A percentile compares a stretch with the other conserved stretches of the same genome.
These are phyloP conservation scores for Gastrophysa polygoni DNA, from an alignment of 2,888 invertebrate genomes.

Conservation along the genomic window DNA sequence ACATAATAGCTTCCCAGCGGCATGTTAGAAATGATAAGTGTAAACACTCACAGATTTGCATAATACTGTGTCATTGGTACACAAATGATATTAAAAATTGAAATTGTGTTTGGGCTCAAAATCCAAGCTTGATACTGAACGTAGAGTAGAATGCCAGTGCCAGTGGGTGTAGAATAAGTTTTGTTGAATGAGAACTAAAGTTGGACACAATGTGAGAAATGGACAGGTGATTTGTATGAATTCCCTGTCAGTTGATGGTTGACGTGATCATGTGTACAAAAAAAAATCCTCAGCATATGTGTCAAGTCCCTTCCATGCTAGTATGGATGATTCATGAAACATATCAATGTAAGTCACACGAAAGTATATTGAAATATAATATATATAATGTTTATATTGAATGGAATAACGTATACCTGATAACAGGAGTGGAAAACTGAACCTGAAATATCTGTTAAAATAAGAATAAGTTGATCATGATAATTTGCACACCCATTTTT, in stretches of 20 bases:
- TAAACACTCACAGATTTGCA: slow-evolving; percentile 17
- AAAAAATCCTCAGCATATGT: neutral
- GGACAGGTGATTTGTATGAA: neutral
- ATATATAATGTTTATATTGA: no score
- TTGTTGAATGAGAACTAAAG: neutral
- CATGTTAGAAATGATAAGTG: neutral
- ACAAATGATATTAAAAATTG: slow-evolving; percentile 23
- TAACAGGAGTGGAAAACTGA: no score
- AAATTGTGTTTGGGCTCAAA: slow-evolving; percentile 13
- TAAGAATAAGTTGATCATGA: no score
- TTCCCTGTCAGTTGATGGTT: neutral
- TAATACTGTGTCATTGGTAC: slow-evolving; percentile 24
- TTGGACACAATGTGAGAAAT: neutral
- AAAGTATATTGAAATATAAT: no score
- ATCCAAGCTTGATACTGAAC: slow-evolving; percentile 7
- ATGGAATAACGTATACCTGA: no score
- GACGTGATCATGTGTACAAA: neutral
- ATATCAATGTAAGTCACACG: neutral
- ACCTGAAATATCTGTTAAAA: no score
- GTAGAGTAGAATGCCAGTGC: slow-evolving; percentile 3
- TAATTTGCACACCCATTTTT: no score
- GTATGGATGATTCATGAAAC: neutral
- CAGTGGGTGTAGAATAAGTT: neutral
- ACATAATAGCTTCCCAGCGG: neutral
- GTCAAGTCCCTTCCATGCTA: neutral